These are phyloP conservation scores for Camponotus pennsylvanicus DNA, from an alignment of 1,140 invertebrate species.

Conservation along the genomic window DNA sequence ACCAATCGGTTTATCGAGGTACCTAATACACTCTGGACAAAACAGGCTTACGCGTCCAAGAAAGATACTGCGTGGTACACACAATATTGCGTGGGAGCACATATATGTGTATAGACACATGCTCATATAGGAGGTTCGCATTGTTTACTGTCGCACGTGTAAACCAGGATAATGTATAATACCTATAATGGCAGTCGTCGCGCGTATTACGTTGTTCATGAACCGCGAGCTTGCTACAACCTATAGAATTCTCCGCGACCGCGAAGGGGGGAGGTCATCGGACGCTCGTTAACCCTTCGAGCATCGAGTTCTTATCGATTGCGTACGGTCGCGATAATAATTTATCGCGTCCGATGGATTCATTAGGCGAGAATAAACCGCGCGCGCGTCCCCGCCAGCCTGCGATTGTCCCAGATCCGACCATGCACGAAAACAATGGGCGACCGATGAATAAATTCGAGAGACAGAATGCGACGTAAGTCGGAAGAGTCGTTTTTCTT, in stretches of 20 bases:
- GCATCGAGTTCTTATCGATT: constrained; percentile 60
- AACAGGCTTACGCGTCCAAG: constrained; percentile 35
- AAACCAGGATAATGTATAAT: constrained; percentile 57
- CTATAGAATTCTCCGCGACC: constrained; percentile 6
- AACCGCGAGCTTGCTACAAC: constrained; percentile 21
- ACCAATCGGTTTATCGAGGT: neutral
- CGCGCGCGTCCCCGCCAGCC: constrained; percentile 11
- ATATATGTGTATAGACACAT: neutral
- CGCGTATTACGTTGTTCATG: constrained; percentile 59
- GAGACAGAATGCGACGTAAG: neutral
- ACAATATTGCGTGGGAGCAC: neutral
- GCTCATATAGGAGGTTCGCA: neutral
- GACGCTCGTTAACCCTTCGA: constrained; percentile 60
- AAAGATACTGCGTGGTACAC: constrained; percentile 25
- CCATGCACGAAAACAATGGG: constrained; percentile 13
- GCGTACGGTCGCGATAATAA: constrained; percentile 51
- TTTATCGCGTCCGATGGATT: constrained; percentile 54
- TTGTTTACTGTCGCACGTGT: constrained; percentile 44
- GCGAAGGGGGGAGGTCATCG: constrained; percentile 41
- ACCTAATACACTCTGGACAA: constrained; percentile 42
- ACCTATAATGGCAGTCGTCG: constrained; percentile 53
- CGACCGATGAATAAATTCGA: constrained; percentile 30
- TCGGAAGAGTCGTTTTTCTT: neutral
- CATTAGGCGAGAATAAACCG: constrained; percentile 59
- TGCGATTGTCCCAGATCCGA: constrained; percentile 6